Percentiles rank a stretch among this genome's conserved stretches.
These are phyloP conservation scores for Paracanthobrama guichenoti DNA, from an alignment of 2,113 vertebrate species.

Conservation along the genomic window DNA sequence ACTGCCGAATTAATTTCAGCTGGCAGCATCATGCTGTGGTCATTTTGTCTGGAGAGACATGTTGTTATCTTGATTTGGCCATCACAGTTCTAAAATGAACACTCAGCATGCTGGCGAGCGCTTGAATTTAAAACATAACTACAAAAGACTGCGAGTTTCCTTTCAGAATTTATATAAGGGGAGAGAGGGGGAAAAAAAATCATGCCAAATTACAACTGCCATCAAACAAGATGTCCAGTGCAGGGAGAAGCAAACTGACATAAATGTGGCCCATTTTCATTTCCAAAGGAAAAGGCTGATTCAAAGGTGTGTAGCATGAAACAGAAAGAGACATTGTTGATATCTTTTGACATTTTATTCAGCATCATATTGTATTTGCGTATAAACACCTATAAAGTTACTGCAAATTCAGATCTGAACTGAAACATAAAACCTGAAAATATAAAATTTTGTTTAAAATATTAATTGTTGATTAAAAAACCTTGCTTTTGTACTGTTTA, in stretches of 20 bases:
- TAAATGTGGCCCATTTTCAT: constrained; percentile 22
- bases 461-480: no score
- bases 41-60: constrained; percentile 81
- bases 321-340: neutral
- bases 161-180: constrained; percentile 61
- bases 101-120: constrained; percentile 69
- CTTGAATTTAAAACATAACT: constrained; percentile 71
- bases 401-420: neutral
- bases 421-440: neutral
- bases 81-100: constrained; percentile 75
- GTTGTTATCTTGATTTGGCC: constrained; percentile 82
- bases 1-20: constrained; percentile 80
- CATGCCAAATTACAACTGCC: constrained; percentile 51
- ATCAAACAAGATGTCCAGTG: constrained; percentile 46
- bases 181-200: constrained; percentile 27
- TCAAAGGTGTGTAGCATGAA: neutral
- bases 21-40: constrained; percentile 80
- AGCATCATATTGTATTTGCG: neutral
- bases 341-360: neutral
- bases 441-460: no score
- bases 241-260: constrained; percentile 1
- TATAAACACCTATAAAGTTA: neutral
- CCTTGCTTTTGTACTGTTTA: no score
- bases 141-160: constrained; percentile 61
- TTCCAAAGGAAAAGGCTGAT: constrained; percentile 22